phyloP scores from a whole-genome alignment of 2,113 vertebrate species.

The Actenoides lindsayi region DNA sequence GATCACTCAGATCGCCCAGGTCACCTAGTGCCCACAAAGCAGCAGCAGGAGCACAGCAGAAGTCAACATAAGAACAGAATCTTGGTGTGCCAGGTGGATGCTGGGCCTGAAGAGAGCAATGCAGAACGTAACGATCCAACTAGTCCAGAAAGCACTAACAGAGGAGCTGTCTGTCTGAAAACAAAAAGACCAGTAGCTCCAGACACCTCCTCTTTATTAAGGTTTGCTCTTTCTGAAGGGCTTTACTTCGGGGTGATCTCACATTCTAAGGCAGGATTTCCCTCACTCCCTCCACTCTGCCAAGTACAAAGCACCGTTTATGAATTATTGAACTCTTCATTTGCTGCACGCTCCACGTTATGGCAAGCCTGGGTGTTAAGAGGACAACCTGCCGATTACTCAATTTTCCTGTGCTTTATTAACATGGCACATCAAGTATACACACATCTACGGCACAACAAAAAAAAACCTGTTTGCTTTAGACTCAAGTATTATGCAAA shows the following conservation, averaged over 20 bases:
- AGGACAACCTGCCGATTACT: constrained; percentile 32
- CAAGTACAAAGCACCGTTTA: not conserved
- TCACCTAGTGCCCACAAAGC: not conserved
- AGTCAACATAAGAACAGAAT: fast-evolving
- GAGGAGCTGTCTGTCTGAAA: not conserved
- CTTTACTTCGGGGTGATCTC: not conserved
- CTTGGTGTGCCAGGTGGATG: not conserved
- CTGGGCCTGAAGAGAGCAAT: not conserved
- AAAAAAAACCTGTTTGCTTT: constrained; percentile 15
- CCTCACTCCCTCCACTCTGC: not conserved
- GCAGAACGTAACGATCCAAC: not conserved
- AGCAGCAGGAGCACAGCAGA: not conserved
- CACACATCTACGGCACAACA: not conserved
- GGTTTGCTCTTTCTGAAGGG: constrained; percentile 37
- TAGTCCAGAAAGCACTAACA: not conserved
- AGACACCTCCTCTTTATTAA: not conserved
- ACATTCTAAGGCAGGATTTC: not conserved
- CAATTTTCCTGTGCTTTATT: constrained; percentile 10
- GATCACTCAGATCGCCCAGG: not conserved
- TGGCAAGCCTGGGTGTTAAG: not conserved
- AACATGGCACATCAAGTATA: constrained; percentile 13
- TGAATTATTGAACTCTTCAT: constrained; percentile 44
- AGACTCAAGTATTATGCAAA: not conserved
- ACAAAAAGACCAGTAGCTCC: not conserved
- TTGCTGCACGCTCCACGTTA: not conserved